A percentile compares a stretch with the other conserved stretches of the same genome.
These are phyloP conservation scores for Hypothenemus hampei DNA, from an alignment of 1,140 invertebrate genomes.

Conservation along the genomic window DNA sequence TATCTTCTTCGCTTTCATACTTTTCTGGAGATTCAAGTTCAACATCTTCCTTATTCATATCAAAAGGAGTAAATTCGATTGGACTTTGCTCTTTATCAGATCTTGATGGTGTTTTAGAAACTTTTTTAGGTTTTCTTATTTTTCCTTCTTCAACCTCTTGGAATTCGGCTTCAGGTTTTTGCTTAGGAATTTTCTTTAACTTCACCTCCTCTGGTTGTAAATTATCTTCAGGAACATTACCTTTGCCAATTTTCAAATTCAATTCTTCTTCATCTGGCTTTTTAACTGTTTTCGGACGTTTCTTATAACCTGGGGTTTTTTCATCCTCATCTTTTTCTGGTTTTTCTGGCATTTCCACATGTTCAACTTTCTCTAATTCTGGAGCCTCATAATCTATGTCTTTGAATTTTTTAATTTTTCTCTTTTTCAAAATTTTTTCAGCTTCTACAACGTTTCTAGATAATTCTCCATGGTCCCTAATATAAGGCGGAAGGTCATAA, in stretches of 20 bases:
- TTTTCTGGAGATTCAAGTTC: constrained; percentile 33
- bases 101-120: constrained; percentile 35
- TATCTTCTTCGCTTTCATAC: constrained; percentile 33
- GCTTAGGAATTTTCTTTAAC: constrained; percentile 39
- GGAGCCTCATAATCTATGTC: constrained; percentile 65
- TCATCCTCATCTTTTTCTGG: constrained; percentile 29
- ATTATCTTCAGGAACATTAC: constrained; percentile 49
- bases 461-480: constrained; percentile 56
- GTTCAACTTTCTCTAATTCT: constrained; percentile 65
- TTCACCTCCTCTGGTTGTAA: constrained; percentile 44
- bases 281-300: constrained; percentile 36
- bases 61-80: constrained; percentile 30
- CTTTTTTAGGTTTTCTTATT: constrained; percentile 37
- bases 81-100: constrained; percentile 27
- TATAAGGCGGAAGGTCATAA: constrained; percentile 50
- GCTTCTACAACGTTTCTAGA: constrained; percentile 67
- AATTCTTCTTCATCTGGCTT: constrained; percentile 50
- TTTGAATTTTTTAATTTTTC: constrained; percentile 55
- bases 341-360: constrained; percentile 49
- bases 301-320: constrained; percentile 27
- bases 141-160: constrained; percentile 38
- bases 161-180: constrained; percentile 28
- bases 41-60: constrained; percentile 30
- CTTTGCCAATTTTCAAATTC: constrained; percentile 50
- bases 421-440: constrained; percentile 55